Conservation (phyloP, 2,888 invertebrate species). For the Erynnis tages region DNA sequence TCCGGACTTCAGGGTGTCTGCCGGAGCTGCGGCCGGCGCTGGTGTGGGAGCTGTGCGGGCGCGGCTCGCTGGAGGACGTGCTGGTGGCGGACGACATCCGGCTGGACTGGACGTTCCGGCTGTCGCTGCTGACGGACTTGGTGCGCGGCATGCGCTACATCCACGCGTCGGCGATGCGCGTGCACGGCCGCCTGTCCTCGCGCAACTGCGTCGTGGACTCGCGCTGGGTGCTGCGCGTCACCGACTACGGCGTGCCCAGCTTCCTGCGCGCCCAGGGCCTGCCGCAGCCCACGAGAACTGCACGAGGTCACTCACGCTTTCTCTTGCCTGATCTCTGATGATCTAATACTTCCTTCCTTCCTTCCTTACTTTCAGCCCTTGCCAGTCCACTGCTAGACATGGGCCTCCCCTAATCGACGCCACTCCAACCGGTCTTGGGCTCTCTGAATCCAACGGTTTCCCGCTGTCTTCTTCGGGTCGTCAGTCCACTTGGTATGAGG, state of each 20-base stretch:
- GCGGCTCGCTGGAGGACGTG: conserved; percentile 94
- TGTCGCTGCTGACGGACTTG: conserved; percentile 95
- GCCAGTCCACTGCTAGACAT: too few relatives aligned
- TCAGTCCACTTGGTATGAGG: too few relatives aligned
- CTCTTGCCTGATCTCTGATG: background rate
- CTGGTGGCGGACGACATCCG: conserved; percentile 94
- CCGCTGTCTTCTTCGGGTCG: too few relatives aligned
- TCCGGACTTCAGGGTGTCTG: conserved; percentile 89
- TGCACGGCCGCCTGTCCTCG: conserved; percentile 93
- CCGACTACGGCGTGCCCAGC: conserved; percentile 92
- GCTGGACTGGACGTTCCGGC: conserved; percentile 97
- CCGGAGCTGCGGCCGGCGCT: conserved; percentile 90
- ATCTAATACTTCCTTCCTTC: background rate
- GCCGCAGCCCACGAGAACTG: conserved; percentile 81
- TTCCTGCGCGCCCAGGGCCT: conserved; percentile 89
- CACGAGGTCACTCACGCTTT: conserved; percentile 82
- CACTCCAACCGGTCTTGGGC: too few relatives aligned
- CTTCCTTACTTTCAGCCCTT: too few relatives aligned
- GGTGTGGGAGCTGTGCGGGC: conserved; percentile 93
- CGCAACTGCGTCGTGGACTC: conserved; percentile 97
- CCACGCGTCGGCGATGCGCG: conserved; percentile 90
- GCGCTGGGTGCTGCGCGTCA: conserved; percentile 96
- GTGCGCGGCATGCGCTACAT: conserved; percentile 96
- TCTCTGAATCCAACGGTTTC: too few relatives aligned
- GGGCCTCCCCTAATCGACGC: too few relatives aligned